Base-by-base conservation (phyloP, 2,888 invertebrate genomes). In the Aromia moschata region DNA sequence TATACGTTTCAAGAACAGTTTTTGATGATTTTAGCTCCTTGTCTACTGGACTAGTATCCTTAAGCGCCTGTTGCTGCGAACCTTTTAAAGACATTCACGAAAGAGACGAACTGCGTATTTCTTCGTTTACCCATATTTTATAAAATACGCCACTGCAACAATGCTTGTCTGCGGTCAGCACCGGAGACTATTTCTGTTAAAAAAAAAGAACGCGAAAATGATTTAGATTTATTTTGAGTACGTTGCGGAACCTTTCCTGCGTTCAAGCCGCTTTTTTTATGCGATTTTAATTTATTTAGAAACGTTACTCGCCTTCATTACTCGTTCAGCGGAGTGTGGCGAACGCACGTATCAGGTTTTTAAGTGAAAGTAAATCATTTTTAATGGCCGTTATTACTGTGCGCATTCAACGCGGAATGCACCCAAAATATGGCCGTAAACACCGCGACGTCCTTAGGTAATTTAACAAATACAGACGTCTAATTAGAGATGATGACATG, bases 321-420 rank as follows among this genome's bases (percentile, higher is more conserved):
- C 38, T 49, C 38, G 49, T 18, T 11, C n/a, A 49, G 49, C 38
- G 5, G 15, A 12, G 49, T 49, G 49, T 49, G 15, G 38, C 49
- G 15, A 38, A 20, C 18, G 25, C 49, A 49, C 38, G 38, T 25
- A 49, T 38, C 20, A 18, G 15, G 38, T n/a, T 49, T 38, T 33
- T 49, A 36, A 49, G 49, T 49, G 49, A 49, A 49, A 49, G 49
- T 49, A 33, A 49, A 38, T 37, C 49, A 38, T 38, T 49, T 49
- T 33, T 18, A 10, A 47, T 36, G 17, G 33, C 36, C 36, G 20
- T 14, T 38, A 33, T 33, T 33, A 33, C 33, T 7, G 5, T 2
- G 33, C n/a, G 33, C 3, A 33, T 15, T 38, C 25, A n/a, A 17
- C 15, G 9, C 25, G 15, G 38, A 38, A 16, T 37, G 25, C 37